Conservation (phyloP, 2,888 invertebrate species). For the Eugnorisma glareosa region DNA sequence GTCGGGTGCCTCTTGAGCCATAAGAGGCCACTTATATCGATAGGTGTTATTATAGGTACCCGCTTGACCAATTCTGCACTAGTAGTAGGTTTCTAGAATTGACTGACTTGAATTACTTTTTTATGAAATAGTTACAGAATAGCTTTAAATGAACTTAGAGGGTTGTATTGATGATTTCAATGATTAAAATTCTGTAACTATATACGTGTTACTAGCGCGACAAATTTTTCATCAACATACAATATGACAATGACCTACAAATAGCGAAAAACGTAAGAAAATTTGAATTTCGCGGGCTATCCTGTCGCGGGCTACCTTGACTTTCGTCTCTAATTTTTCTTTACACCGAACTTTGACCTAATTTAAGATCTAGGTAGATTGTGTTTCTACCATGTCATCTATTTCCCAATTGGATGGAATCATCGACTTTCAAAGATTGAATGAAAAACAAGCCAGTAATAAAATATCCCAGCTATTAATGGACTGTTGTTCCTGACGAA, state of each 20-base stretch:
- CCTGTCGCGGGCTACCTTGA: too few relatives aligned
- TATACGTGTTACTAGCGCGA: too few relatives aligned
- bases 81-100: neutral
- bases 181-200: too few relatives aligned
- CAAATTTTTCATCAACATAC: too few relatives aligned
- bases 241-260: too few relatives aligned
- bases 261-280: too few relatives aligned
- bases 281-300: too few relatives aligned
- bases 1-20: neutral
- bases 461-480: constrained; percentile 18
- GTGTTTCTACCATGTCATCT: neutral
- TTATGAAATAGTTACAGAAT: too few relatives aligned
- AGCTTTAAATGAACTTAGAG: too few relatives aligned
- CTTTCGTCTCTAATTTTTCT: neutral
- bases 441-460: constrained; percentile 17
- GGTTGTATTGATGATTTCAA: too few relatives aligned
- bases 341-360: neutral
- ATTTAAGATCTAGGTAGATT: neutral
- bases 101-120: too few relatives aligned
- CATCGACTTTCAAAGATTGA: neutral
- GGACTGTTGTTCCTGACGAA: constrained; percentile 19
- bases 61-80: neutral
- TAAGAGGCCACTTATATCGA: neutral
- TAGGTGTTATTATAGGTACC: neutral
- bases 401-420: neutral